Evolutionary conservation across 2,888 invertebrate species (phyloP), one percentile per base, ranked within the genome.

Genomic region (Margaritifera margaritifera): DNA sequence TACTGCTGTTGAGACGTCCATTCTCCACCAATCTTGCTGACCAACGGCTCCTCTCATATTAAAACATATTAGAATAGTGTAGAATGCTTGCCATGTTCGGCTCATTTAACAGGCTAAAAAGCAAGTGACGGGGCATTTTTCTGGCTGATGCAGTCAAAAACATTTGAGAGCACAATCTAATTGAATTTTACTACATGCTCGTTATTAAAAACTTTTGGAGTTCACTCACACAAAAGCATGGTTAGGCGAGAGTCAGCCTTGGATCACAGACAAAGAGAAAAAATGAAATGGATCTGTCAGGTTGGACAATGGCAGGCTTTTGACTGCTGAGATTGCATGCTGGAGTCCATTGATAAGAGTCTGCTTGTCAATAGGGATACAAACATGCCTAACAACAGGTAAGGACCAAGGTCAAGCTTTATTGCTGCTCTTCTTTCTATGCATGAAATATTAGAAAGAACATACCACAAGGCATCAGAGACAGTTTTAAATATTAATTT

Each of bases 271-370:
- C 56, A 64, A 69, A 72, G 65, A 71, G 68, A 65, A 62, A 69
- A 68, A 25, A 66, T 66, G 74, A 74, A 77, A 77, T 71, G 71
- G 72, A 77, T 74, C 74, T 77, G 77, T 77, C 77, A 74, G 31
- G 5, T 20, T 8, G 24, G 51, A 77, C 77, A 77, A 74, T 69
- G 60, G 62, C 31, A 53, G 42, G 69, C 61, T 62, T 58, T 67
- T 66, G 54, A 70, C 66, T 58, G 61, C 64, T 65, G 61, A 59
- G 63, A 65, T 66, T 74, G 71, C 72, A 74, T 65, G 68, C 64
- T 70, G 66, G 67, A 52, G 64, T 67, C 66, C 67, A 72, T 70
- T 77, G 71, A 74, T 67, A 63, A 51, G 53, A 51, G 64, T 61
- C 71, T 65, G 72, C 74, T 77, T 74, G 77, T 72, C 70, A 75